phyloP scores from a whole-genome alignment of 2,797 vertebrate species.

The Chloroceryle inda region DNA sequence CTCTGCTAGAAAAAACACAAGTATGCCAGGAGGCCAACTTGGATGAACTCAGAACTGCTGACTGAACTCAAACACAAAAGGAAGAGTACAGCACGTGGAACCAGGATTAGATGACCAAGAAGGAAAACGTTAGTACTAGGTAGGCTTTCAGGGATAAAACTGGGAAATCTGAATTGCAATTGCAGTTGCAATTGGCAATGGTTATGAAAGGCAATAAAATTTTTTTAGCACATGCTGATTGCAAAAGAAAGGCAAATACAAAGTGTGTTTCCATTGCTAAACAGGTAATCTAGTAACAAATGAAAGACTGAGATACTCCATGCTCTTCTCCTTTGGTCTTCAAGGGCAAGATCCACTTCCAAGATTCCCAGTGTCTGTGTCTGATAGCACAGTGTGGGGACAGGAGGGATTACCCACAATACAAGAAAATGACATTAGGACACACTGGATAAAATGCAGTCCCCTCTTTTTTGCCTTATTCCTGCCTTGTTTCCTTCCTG shows the following conservation, averaged over 20 bases:
- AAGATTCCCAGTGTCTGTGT: not conserved
- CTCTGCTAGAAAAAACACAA: not conserved
- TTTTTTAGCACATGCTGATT: not conserved
- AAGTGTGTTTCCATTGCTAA: not conserved
- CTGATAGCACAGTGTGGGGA: not conserved
- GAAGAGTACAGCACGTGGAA: not conserved
- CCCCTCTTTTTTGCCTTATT: not conserved
- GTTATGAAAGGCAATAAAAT: not conserved
- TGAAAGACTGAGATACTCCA: not conserved
- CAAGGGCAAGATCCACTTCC: not conserved
- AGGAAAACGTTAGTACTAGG: not conserved
- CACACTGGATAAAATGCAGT: not conserved
- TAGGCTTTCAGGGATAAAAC: not conserved
- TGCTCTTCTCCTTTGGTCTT: not conserved
- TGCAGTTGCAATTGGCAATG: not conserved
- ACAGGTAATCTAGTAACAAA: not conserved
- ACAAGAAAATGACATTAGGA: not conserved
- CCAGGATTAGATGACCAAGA: not conserved
- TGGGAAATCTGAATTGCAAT: not conserved
- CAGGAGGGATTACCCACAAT: not conserved
- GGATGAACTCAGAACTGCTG: not conserved
- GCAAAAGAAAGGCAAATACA: not conserved
- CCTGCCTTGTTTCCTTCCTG: not conserved
- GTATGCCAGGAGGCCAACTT: not conserved
- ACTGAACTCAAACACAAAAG: not conserved